Evolutionary conservation across 2,797 vertebrate genomes (phyloP).

Genomic region (Poecile montanus): DNA sequence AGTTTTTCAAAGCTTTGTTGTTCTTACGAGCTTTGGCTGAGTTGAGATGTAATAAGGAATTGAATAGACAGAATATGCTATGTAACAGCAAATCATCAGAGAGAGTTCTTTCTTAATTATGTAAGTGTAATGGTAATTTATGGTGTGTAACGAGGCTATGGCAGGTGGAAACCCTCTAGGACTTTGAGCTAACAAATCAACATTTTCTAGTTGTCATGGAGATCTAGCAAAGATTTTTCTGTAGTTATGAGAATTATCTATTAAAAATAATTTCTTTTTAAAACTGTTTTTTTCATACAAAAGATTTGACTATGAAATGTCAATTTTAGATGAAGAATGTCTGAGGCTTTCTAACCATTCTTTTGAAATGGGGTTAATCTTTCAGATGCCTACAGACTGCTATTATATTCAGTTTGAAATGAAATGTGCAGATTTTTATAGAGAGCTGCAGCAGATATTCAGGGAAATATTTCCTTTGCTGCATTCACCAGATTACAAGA

Average conservation of each 20-base stretch:
- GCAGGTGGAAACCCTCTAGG: conserved; percentile 35
- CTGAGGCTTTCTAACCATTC: neutral
- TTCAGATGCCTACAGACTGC: neutral
- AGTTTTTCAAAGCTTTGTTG: neutral
- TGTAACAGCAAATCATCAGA: neutral
- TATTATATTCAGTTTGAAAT: neutral
- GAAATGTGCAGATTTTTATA: neutral
- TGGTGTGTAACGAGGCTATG: neutral
- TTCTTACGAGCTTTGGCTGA: neutral
- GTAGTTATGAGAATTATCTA: neutral
- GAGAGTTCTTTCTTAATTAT: conserved; percentile 13
- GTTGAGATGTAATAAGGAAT: neutral
- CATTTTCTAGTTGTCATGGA: conserved; percentile 41
- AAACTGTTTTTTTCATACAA: neutral
- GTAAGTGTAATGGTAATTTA: conserved; percentile 32
- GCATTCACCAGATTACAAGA: neutral
- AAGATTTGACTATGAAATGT: neutral
- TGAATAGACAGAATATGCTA: neutral
- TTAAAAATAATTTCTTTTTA: neutral
- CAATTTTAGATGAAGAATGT: neutral
- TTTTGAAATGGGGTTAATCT: neutral
- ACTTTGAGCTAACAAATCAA: conserved; percentile 17
- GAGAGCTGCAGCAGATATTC: neutral
- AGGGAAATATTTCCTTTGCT: neutral
- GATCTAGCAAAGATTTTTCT: conserved; percentile 28